These are phyloP conservation scores for Pluvianellus socialis DNA, from an alignment of 2,113 vertebrate genomes.

Conservation along the genomic window DNA sequence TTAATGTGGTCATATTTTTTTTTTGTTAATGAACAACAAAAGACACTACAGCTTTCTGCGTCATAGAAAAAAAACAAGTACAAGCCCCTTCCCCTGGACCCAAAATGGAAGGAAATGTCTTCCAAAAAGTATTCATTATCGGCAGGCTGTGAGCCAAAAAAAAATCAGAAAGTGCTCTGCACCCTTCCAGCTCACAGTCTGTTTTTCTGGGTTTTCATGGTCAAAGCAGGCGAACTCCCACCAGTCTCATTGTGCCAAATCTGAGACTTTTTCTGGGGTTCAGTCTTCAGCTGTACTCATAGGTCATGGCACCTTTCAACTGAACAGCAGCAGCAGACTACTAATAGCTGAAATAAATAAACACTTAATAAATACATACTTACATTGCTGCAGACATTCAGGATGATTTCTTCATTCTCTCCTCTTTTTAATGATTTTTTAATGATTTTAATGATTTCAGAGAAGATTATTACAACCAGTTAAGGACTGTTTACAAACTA, in stretches of 20 bases:
- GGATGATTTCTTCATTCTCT: neutral
- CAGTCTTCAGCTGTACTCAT: neutral
- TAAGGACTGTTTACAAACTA: neutral
- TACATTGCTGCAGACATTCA: neutral
- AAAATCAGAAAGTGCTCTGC: neutral
- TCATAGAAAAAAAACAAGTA: neutral
- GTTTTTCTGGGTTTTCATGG: neutral
- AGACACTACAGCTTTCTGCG: neutral
- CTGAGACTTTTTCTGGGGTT: neutral
- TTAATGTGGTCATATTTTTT: neutral
- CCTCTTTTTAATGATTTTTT: neutral
- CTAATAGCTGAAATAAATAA: neutral
- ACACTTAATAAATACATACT: neutral
- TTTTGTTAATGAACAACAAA: neutral
- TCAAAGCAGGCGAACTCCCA: neutral
- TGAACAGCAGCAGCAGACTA: neutral
- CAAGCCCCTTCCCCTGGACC: accelerated
- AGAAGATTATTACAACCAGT: neutral
- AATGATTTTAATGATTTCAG: neutral
- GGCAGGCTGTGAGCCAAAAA: neutral
- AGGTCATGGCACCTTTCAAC: neutral
- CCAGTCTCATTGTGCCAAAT: neutral
- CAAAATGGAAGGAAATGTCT: neutral
- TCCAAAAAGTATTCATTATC: neutral
- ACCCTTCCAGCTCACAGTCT: neutral